Evolutionary conservation across 2,797 vertebrate genomes (phyloP), one percentile per base, ranked within the genome.

Genomic region (Poeciliopsis gracilis): DNA sequence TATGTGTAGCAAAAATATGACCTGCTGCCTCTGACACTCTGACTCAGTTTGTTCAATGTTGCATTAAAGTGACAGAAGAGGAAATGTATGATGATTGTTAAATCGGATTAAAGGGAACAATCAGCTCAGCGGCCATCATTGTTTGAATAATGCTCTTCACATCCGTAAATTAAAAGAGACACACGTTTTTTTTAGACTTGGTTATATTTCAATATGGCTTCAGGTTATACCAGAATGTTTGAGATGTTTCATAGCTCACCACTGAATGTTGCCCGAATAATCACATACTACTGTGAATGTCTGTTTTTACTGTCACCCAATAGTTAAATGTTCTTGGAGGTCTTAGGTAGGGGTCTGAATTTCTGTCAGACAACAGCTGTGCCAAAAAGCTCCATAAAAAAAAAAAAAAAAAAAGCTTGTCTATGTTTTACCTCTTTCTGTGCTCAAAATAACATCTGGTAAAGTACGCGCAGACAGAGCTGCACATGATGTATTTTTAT

Each of bases 401-500:
- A 47, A 85, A 88, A 87, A 28, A 46, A 84, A 88, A 88, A 81
- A 28, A 77, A 81, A n/a, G n/a, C 73, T 81, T 45, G 73, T 82
- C 53, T 74, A 72, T 43, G 70, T 78, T 72, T 63, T 82, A 79
- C 59, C 30, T 78, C 53, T 61, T 84, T 74, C 72, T 28, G 55
- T 82, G 78, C 76, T 84, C 61, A 80, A 82, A 86, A 83, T 83
- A 90, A 84, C 57, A 84, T 78, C 69, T 77, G 82, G 61, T 85
- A 77, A 67, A 77, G 53, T 41, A 47, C 46, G 75, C 28, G 69
- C 13, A 59, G 79, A 82, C 73, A 83, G 82, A 81, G 73, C 75
- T 84, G 63, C 79, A 87, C 77, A 33, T 70, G 75, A 75, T 83
- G 72, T 88, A 91, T 88, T 93, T 90, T 83, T 89, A 90, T 91